Evolutionary conservation across 2,797 vertebrate genomes (phyloP), one percentile per base, ranked within the genome.

Genomic region (Syngnathus acus): DNA sequence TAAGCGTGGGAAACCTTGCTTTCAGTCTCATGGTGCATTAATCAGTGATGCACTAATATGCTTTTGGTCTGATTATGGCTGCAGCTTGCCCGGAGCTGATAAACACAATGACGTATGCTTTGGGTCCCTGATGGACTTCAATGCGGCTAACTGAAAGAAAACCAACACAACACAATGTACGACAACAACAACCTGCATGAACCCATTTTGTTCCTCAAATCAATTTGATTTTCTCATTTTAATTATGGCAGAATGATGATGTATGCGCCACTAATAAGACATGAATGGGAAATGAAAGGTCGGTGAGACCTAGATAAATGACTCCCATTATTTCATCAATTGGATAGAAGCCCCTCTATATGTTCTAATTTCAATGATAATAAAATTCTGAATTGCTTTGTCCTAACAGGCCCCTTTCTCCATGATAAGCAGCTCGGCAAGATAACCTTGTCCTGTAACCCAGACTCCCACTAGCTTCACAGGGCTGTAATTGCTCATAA

Each of bases 321-420:
- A 89, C 89, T 90, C 84, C 89, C 88, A 92, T 93, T 93, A 93
- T 91, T 91, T 87, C 83, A 87, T 86, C 90, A 91, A 92, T 92
- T 87, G 82, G 89, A 91, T 86, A 90, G 91, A 89, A 91, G 90
- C 78, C 88, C 84, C 83, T 91, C 91, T 92, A 92, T 92, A 92
- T 92, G 92, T 92, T 93, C 92, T 92, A 90, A 93, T 93, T 92
- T 93, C 88, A 93, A 93, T 93, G 91, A 92, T 93, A 93, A 93
- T 92, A 92, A 90, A 92, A 93, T 90, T 88, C 87, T 89, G 88
- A 91, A 92, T 91, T 88, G 91, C 91, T 91, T 91, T 88, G 89
- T 91, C 90, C 89, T 88, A 81, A 85, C 84, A 78, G 83, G 85
- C 85, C 83, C 86, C 87, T 90, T 84, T 87, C 78, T 82, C 84